Evolutionary conservation across 2,888 invertebrate genomes (phyloP), one percentile per base, ranked within the genome.

Genomic region (Dexiosoma caninum): DNA sequence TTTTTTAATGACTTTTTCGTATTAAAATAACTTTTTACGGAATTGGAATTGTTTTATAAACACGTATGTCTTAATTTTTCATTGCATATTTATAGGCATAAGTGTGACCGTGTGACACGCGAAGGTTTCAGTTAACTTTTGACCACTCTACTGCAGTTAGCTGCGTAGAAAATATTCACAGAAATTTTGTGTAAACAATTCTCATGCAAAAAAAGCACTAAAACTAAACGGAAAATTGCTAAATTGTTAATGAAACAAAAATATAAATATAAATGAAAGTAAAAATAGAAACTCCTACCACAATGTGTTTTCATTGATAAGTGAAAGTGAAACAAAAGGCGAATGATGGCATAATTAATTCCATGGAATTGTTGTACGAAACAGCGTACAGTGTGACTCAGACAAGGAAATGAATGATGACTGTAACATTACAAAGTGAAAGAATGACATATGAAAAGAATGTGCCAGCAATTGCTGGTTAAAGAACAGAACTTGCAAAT

Each of bases 111-210:
- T 51, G 42, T 44, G 35, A 44, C 40, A 66, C 37, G 30, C 55
- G 27, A 62, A 60, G 55, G 10, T 14, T 66, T 82, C 76, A 82
- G 82, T 82, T 69, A 72, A 76, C 57, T 35, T 57, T 72, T 55
- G 66, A 59, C 69, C 76, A 70, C 77, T 59, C 42, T 57, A 12
- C 69, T 35, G 74, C 71, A 49, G 46, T 35, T 16, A 12, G 8
- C 0, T 27, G 1, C 14, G 49, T 51, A 30, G 2, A 42, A 51
- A 35, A n/a, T n/a, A n/a, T n/a, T n/a, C n/a, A n/a, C n/a, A n/a
- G n/a, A n/a, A n/a, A n/a, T n/a, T n/a, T 12, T 14, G 5, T 40
- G 10, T 19, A 42, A 30, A 21, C 23, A 42, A 42, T 42, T 5
- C 16, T 44, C 12, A 7, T 23, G 42, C 35, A 32, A 53, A 62